A percentile compares a stretch with the other conserved stretches of the same genome.
Conservation (phyloP, 1,140 invertebrate species). For the Nephotettix cincticeps region DNA sequence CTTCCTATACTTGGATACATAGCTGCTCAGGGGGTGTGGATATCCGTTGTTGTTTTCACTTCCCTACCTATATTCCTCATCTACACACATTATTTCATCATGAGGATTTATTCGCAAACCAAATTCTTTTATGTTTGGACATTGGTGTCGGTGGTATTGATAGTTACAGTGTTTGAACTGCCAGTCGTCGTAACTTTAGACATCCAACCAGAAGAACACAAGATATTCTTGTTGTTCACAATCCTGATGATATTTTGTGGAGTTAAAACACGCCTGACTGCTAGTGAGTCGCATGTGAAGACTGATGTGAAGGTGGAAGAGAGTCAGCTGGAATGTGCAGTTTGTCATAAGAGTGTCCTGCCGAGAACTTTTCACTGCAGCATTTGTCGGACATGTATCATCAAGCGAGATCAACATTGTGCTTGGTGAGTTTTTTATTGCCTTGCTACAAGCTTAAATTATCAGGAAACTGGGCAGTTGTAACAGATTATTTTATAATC, state of each 20-base stretch:
- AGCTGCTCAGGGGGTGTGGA: conserved; percentile 57
- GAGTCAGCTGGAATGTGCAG: conserved; percentile 33
- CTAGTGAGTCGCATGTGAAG: conserved; percentile 47
- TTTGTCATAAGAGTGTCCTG: conserved; percentile 39
- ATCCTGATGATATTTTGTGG: conserved; percentile 44
- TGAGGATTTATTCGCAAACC: conserved; percentile 58
- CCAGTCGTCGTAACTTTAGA: conserved; percentile 61
- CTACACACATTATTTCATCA: conserved; percentile 59
- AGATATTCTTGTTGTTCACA: conserved; percentile 58
- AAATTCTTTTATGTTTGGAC: conserved; percentile 70
- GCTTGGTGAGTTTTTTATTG: conserved; percentile 53
- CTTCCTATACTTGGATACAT: conserved; percentile 59
- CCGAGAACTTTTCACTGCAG: conserved; percentile 44
- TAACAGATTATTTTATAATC: too few species aligned
- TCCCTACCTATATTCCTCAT: conserved; percentile 60
- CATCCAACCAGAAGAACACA: conserved; percentile 66
- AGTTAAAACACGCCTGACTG: conserved; percentile 47
- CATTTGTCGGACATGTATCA: conserved; percentile 50
- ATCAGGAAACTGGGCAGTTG: too few species aligned
- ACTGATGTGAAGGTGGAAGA: conserved; percentile 42
- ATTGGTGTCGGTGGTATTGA: conserved; percentile 57
- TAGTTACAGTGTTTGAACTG: conserved; percentile 66
- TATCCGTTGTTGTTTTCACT: conserved; percentile 59
- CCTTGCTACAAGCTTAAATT: too few species aligned
- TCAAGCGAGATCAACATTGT: conserved; percentile 52